These are phyloP conservation scores for Ditula angustiorana DNA, from an alignment of 2,888 invertebrate genomes.

Conservation along the genomic window DNA sequence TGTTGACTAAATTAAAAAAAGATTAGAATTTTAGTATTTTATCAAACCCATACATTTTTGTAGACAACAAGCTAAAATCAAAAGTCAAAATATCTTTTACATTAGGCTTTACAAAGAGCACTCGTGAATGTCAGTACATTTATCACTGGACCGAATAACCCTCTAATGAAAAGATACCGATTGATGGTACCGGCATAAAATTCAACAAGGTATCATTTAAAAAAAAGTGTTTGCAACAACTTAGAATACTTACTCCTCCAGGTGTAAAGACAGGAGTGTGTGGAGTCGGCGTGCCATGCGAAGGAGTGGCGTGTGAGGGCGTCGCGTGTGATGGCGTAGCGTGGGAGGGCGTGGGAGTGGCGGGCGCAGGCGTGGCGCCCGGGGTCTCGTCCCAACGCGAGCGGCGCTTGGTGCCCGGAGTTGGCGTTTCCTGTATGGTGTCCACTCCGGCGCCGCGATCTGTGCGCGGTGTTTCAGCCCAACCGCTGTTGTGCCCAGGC, in stretches of 20 bases:
- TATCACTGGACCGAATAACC: too few relatives aligned
- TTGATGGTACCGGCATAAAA: too few relatives aligned
- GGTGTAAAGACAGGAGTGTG: slow-evolving; percentile 91
- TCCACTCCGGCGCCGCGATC: slow-evolving; percentile 93
- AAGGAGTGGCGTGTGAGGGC: slow-evolving; percentile 90
- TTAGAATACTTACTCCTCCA: slow-evolving; percentile 86
- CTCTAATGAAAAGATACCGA: too few relatives aligned
- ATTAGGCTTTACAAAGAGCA: too few relatives aligned
- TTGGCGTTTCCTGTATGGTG: slow-evolving; percentile 95
- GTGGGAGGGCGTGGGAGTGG: slow-evolving; percentile 90
- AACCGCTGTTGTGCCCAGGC: slow-evolving; percentile 97
- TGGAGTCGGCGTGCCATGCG: slow-evolving; percentile 87
- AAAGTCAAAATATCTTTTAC: not conserved
- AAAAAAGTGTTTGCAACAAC: not conserved
- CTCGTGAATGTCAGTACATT: too few relatives aligned
- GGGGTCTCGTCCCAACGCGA: slow-evolving; percentile 99
- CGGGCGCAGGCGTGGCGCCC: slow-evolving; percentile 89
- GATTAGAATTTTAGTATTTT: slow-evolving; percentile 3
- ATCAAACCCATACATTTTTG: too few relatives aligned
- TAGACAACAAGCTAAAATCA: too few relatives aligned
- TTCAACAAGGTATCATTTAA: too few relatives aligned
- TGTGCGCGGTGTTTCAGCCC: slow-evolving; percentile 99
- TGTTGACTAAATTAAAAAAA: slow-evolving; percentile 81
- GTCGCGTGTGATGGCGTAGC: slow-evolving; percentile 91
- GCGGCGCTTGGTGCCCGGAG: slow-evolving; percentile 97